These are phyloP conservation scores for Laterallus jamaicensis DNA, from an alignment of 2,113 vertebrate species.

Conservation along the genomic window DNA sequence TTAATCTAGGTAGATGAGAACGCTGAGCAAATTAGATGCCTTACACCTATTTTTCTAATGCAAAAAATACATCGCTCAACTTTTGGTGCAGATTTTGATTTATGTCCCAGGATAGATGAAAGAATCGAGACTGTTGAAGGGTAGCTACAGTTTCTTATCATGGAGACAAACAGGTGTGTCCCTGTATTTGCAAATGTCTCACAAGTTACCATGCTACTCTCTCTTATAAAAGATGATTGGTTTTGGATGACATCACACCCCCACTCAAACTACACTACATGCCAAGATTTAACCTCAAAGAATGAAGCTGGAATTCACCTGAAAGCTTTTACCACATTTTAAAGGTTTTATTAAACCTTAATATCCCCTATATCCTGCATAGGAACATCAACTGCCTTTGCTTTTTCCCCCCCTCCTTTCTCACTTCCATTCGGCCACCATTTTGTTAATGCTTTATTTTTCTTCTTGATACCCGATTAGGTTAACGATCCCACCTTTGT, in stretches of 20 bases:
- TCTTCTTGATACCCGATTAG: background rate
- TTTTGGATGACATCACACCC: background rate
- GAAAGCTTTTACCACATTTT: background rate
- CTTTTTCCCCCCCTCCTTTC: fast-evolving
- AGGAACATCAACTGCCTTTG: background rate
- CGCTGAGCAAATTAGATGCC: background rate
- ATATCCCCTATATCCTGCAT: background rate
- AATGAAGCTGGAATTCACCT: background rate
- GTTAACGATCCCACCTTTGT: background rate
- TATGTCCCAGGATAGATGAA: background rate
- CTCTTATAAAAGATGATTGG: background rate
- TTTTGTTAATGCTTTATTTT: background rate
- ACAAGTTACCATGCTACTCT: background rate
- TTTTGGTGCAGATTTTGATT: background rate
- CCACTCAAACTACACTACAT: background rate
- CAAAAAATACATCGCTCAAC: background rate
- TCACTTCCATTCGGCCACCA: background rate
- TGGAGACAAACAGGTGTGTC: background rate
- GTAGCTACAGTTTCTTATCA: background rate
- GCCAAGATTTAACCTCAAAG: background rate
- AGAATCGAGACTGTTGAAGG: background rate
- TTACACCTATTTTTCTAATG: background rate
- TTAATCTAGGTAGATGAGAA: background rate
- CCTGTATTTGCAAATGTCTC: background rate
- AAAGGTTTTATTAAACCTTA: background rate